Evolutionary conservation across 2,797 vertebrate genomes (phyloP), one percentile per base, ranked within the genome.

Genomic region (Acestrorhynchus altus): DNA sequence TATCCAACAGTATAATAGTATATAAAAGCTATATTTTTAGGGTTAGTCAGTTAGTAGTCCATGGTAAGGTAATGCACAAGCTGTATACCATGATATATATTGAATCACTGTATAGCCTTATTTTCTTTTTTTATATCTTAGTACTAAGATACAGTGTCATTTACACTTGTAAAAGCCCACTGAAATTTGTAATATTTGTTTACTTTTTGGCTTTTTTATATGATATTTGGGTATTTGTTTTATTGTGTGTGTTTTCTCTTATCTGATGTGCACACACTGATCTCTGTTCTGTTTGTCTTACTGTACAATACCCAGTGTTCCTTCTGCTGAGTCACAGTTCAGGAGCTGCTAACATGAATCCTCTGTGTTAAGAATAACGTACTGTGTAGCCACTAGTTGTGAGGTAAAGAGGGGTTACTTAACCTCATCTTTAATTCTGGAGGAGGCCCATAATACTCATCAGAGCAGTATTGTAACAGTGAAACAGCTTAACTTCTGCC

Each of bases 401-500:
- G 44, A 51, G 60, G 9, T 63, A 31, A 68, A 26, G 16, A 39
- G 3, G 22, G 44, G 42, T 47, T 47, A 4, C 42, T 42, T 16
- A 66, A 47, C 42, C 6, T 26, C 16, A 24, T 26, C 8, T 28
- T 16, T 18, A 39, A 15, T 10, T 28, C n/a, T 44, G 39, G 8
- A 2, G 59, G 35, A 61, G n/a, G 8, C 26, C 24, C n/a, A 54
- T 5, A 66, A 1, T n/a, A 46, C 13, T 56, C 26, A 54, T 56
- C 40, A 64, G 60, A 26, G 13, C 26, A 66, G 11, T 31, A 28
- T 28, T 57, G 28, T 63, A 28, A 26, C 40, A 44, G 46, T 64
- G 10, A 54, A 54, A 16, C 5, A 31, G 47, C 63, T 51, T 15
- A 59, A 51, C 35, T 76, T 40, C 52, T 83, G 63, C 69, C 16